These are phyloP conservation scores for Apotomis betuletana DNA, from an alignment of 2,888 invertebrate genomes.

Conservation along the genomic window DNA sequence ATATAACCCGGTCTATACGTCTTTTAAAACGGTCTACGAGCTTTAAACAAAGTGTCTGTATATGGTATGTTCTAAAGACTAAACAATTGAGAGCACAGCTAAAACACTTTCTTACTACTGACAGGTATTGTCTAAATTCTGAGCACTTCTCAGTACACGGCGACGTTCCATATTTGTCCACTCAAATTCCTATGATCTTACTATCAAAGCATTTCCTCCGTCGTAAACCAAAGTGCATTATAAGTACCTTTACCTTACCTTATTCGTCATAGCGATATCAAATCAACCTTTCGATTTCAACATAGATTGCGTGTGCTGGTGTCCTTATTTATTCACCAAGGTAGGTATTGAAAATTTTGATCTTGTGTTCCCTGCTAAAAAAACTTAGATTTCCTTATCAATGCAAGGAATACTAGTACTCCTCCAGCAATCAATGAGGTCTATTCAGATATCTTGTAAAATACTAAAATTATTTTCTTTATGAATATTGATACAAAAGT, in stretches of 20 bases:
- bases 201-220: conserved; percentile 27
- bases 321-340: background rate
- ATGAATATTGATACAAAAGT: too few relatives aligned
- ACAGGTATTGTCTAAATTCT: background rate
- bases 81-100: background rate
- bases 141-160: background rate
- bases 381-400: too few relatives aligned
- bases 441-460: too few relatives aligned
- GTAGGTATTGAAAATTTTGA: too few relatives aligned
- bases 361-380: too few relatives aligned
- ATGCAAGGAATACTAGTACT: too few relatives aligned
- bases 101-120: background rate
- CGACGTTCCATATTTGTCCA: conserved; percentile 14
- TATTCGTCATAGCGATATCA: conserved; percentile 9
- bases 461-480: too few relatives aligned
- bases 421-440: too few relatives aligned
- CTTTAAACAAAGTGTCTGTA: background rate
- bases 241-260: conserved; percentile 7
- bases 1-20: too few relatives aligned
- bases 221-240: background rate
- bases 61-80: background rate
- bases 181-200: conserved; percentile 9
- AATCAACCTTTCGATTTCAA: background rate
- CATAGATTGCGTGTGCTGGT: background rate
- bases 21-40: background rate